phyloP scores from a whole-genome alignment of 1,140 invertebrate species.

The Pollicipes pollicipes region DNA sequence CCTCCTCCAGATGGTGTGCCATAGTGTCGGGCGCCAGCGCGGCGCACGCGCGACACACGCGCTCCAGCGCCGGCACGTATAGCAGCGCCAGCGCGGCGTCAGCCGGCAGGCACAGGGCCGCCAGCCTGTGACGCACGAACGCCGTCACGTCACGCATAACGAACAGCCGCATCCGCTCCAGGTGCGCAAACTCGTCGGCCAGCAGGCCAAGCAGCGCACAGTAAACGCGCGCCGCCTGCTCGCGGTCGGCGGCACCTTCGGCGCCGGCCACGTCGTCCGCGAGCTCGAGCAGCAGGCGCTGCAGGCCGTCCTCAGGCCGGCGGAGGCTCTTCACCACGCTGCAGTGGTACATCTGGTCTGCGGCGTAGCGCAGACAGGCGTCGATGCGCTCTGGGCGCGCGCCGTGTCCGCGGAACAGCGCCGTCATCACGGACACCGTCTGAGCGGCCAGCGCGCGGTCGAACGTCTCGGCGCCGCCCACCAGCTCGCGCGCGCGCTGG shows the following conservation, averaged over 20 bases:
- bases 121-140: background rate
- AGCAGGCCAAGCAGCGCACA: background rate
- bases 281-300: background rate
- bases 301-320: background rate
- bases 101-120: background rate
- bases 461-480: background rate
- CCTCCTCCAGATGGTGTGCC: background rate
- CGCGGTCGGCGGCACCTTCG: background rate
- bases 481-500: background rate
- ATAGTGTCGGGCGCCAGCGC: background rate
- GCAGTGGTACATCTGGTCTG: background rate
- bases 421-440: background rate
- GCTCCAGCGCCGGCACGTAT: background rate
- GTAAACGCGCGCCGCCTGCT: background rate
- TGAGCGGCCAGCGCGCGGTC: background rate
- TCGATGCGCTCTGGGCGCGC: background rate
- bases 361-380: background rate
- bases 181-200: background rate
- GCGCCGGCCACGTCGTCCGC: background rate
- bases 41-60: background rate
- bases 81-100: background rate
- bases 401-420: background rate
- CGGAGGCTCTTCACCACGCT: background rate
- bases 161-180: background rate
- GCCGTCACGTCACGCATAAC: background rate